Conservation (phyloP, 2,797 vertebrate genomes). For the Peromyscus nudipes region DNA sequence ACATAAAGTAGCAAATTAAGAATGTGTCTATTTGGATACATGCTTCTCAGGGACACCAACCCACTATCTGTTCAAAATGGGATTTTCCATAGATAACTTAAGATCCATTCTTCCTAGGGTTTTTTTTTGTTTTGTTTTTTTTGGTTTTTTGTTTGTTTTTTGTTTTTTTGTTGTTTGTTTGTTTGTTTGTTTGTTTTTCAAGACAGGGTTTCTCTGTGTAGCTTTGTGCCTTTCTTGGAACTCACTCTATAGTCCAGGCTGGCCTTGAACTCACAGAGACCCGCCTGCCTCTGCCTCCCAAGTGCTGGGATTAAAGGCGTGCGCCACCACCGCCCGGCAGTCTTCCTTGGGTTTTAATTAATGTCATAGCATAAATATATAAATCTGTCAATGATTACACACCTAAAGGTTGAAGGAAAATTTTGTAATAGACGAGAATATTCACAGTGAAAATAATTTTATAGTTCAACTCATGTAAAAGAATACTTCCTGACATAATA, state of each 20-base stretch:
- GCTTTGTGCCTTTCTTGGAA: too few species aligned
- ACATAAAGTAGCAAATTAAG: not conserved
- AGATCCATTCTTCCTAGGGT: not conserved
- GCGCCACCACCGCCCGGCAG: not conserved
- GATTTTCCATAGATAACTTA: constrained; percentile 8
- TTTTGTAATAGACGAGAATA: not conserved
- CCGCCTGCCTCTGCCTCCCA: too few species aligned
- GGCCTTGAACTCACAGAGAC: too few species aligned
- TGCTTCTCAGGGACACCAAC: not conserved
- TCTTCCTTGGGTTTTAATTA: not conserved
- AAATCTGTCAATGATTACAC: not conserved
- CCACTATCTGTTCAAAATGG: not conserved
- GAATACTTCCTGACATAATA: not conserved
- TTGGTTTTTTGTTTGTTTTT: too few species aligned
- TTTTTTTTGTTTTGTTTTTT: too few species aligned
- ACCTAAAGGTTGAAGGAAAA: not conserved
- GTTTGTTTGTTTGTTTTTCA: too few species aligned
- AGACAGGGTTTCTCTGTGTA: too few species aligned
- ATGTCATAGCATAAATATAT: not conserved
- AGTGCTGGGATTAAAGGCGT: too few species aligned
- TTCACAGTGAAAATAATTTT: constrained; percentile 42
- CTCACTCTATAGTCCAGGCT: too few species aligned
- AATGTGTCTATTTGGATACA: not conserved
- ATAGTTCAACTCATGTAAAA: not conserved
- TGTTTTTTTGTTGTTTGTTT: too few species aligned